These are phyloP conservation scores for Enteromius mattozi DNA, from an alignment of 2,797 vertebrate genomes.

Conservation along the genomic window DNA sequence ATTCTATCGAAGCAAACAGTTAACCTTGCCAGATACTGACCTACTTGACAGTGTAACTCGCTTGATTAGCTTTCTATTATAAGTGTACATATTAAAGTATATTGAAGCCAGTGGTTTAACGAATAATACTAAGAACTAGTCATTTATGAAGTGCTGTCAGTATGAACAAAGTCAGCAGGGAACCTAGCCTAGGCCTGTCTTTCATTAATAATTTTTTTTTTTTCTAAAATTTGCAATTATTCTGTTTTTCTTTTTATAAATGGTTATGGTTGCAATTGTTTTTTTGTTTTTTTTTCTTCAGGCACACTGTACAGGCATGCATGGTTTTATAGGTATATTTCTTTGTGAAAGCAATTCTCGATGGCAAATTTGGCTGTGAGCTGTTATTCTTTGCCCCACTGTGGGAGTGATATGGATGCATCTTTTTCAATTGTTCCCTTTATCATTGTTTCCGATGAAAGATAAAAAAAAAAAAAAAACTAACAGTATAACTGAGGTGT, in stretches of 20 bases:
- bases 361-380: conserved; percentile 48
- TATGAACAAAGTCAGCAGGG: conserved; percentile 59
- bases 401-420: conserved; percentile 49
- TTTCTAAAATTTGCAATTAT: conserved; percentile 18
- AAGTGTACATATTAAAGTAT: conserved; percentile 67
- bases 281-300: conserved; percentile 4
- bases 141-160: conserved; percentile 53
- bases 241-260: conserved; percentile 36
- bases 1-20: conserved; percentile 41
- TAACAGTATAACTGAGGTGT: conserved; percentile 62
- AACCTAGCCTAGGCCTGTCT: conserved; percentile 37
- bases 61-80: conserved; percentile 63
- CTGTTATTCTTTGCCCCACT: conserved; percentile 51
- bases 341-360: conserved; percentile 53
- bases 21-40: conserved; percentile 60
- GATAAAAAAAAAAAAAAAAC: background rate
- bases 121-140: conserved; percentile 54
- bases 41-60: conserved; percentile 63
- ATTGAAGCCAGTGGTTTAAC: conserved; percentile 63
- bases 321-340: conserved; percentile 57
- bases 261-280: conserved; percentile 38
- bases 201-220: conserved; percentile 33
- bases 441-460: conserved; percentile 48
- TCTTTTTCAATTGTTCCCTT: conserved; percentile 51
- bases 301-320: conserved; percentile 61